A percentile compares a stretch with the other conserved stretches of the same genome.
phyloP scores from a whole-genome alignment of 2,113 vertebrate genomes.

The Odocoileus virginianus region DNA sequence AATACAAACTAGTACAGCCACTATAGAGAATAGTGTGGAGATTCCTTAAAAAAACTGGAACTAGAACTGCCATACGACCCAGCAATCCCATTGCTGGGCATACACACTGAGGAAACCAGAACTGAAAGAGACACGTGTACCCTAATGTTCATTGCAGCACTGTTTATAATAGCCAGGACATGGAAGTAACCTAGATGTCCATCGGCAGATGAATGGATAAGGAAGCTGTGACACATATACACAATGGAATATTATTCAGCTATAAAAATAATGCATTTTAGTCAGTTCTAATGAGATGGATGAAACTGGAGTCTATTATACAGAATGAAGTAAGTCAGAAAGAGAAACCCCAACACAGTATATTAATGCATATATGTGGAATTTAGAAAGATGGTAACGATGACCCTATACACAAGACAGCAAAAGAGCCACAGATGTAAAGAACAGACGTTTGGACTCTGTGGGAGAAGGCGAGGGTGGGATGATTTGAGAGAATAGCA shows the following conservation, averaged over 20 bases:
- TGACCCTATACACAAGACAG: not conserved
- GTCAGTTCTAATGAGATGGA: not conserved
- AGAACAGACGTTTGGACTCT: not conserved
- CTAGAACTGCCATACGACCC: not conserved
- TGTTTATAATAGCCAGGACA: not conserved
- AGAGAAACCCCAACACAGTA: not conserved
- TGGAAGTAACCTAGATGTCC: not conserved
- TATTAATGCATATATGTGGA: not conserved
- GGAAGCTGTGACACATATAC: not conserved
- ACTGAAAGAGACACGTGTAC: not conserved
- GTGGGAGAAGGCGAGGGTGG: not conserved
- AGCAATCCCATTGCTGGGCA: too few species aligned
- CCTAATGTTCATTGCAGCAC: not conserved
- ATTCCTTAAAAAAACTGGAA: not conserved
- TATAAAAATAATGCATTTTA: not conserved
- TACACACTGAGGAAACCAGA: not conserved
- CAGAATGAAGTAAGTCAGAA: not conserved
- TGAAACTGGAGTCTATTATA: not conserved
- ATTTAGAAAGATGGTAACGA: not conserved
- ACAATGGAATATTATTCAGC: not conserved
- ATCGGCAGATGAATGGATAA: rapidly evolving
- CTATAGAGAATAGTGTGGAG: not conserved
- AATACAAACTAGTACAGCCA: not conserved
- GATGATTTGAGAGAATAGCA: not conserved
- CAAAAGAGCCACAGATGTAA: not conserved